These are phyloP conservation scores for Anabas testudineus DNA, from an alignment of 2,797 vertebrate species.

Conservation along the genomic window DNA sequence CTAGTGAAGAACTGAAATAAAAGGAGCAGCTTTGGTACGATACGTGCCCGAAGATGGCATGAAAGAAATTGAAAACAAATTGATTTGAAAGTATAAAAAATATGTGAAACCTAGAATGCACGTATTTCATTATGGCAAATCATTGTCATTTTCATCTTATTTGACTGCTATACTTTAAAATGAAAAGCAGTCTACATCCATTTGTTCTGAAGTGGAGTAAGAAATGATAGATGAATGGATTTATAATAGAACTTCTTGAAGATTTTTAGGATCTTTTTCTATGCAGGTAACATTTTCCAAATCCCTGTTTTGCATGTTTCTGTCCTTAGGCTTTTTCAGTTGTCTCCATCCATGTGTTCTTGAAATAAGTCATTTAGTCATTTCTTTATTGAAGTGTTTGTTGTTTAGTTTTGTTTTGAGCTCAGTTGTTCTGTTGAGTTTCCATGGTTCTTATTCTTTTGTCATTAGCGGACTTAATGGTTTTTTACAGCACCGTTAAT, in stretches of 20 bases:
- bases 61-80: constrained; percentile 16
- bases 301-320: neutral
- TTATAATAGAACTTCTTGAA: neutral
- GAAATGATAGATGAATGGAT: neutral
- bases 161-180: constrained; percentile 10
- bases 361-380: too few species aligned
- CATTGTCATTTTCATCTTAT: constrained; percentile 1
- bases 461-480: constrained; percentile 3
- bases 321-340: too few species aligned
- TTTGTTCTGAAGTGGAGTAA: neutral
- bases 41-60: constrained; percentile 14
- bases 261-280: neutral
- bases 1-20: constrained; percentile 23
- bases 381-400: too few species aligned
- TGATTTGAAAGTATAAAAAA: neutral
- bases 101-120: constrained; percentile 8
- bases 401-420: too few species aligned
- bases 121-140: constrained; percentile 33
- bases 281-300: neutral
- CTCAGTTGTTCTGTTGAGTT: too few species aligned
- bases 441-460: neutral
- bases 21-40: constrained; percentile 45
- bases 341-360: too few species aligned
- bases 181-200: neutral
- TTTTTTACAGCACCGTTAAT: constrained; percentile 16